These are phyloP conservation scores for Sthenelais limicola DNA, from an alignment of 2,888 invertebrate species.

Conservation along the genomic window DNA sequence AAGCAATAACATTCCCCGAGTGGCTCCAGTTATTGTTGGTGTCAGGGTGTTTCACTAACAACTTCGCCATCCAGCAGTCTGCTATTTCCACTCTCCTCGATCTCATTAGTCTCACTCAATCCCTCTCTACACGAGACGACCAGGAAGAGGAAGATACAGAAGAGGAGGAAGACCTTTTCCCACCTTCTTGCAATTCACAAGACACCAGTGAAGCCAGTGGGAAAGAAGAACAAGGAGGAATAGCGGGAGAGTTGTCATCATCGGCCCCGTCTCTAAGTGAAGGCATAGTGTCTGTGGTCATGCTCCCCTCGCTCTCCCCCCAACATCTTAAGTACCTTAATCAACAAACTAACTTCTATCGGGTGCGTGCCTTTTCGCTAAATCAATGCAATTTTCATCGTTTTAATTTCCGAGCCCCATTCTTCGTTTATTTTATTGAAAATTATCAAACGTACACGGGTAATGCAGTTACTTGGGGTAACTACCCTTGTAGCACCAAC, in stretches of 20 bases:
- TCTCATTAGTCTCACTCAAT: slow-evolving; percentile 78
- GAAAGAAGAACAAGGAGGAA: background rate
- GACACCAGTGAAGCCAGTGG: slow-evolving; percentile 15
- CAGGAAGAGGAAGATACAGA: slow-evolving; percentile 5
- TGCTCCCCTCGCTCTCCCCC: slow-evolving; percentile 80
- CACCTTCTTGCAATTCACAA: background rate
- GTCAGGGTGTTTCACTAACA: slow-evolving; percentile 79
- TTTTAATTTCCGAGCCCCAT: too few relatives aligned
- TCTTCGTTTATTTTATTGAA: too few relatives aligned
- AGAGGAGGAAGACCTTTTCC: too few relatives aligned
- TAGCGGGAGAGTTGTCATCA: background rate
- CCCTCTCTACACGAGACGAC: slow-evolving; percentile 56
- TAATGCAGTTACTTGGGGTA: too few relatives aligned
- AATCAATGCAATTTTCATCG: slow-evolving; percentile 7
- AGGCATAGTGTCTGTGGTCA: slow-evolving; percentile 77
- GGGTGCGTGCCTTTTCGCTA: too few relatives aligned
- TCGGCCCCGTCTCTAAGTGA: slow-evolving; percentile 38
- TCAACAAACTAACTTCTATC: slow-evolving; percentile 80
- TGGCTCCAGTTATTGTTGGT: slow-evolving; percentile 83
- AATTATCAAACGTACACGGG: too few relatives aligned
- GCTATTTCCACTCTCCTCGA: slow-evolving; percentile 83
- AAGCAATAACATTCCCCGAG: slow-evolving; percentile 71
- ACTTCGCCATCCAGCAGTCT: slow-evolving; percentile 75
- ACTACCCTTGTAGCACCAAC: too few relatives aligned
- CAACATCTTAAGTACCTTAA: slow-evolving; percentile 80